Evolutionary conservation across 2,797 vertebrate genomes (phyloP).

Genomic region (Pantherophis alleghaniensis): DNA sequence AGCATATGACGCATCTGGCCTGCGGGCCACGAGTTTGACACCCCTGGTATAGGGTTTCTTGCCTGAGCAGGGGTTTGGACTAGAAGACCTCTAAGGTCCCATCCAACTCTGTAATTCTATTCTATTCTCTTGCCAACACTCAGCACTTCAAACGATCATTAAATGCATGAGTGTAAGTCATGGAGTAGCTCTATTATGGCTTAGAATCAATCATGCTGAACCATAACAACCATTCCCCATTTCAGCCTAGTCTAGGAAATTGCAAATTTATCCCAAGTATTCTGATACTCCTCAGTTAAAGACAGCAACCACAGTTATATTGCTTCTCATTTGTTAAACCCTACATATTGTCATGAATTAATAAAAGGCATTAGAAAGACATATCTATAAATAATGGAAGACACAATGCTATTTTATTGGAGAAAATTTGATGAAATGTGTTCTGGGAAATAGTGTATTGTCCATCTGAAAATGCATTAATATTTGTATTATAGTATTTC

Average conservation of each 20-base stretch:
- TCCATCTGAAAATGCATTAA: constrained; percentile 50
- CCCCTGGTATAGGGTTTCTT: too few relatives aligned
- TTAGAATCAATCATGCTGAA: not conserved
- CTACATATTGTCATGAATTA: constrained; percentile 69
- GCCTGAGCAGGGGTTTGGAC: too few relatives aligned
- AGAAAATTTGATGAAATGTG: constrained; percentile 54
- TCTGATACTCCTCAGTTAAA: constrained; percentile 40
- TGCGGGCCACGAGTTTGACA: too few relatives aligned
- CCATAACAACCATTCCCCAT: not conserved
- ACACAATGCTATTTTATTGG: constrained; percentile 56
- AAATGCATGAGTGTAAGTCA: not conserved
- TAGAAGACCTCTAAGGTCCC: too few relatives aligned
- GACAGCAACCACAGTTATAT: constrained; percentile 44
- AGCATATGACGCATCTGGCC: rapidly evolving
- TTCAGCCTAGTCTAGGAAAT: not conserved
- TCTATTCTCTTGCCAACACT: not conserved
- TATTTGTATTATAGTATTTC: constrained; percentile 4
- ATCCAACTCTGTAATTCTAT: too few relatives aligned
- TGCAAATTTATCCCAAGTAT: not conserved
- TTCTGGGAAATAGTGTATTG: constrained; percentile 66
- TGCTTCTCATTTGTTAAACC: constrained; percentile 52
- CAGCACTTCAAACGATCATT: not conserved
- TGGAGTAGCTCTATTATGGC: not conserved
- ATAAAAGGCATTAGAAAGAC: constrained; percentile 58
- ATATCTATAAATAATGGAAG: constrained; percentile 72